A percentile compares a stretch with the other conserved stretches of the same genome.
Conservation (phyloP, 1,140 invertebrate genomes). For the Formica selysi region DNA sequence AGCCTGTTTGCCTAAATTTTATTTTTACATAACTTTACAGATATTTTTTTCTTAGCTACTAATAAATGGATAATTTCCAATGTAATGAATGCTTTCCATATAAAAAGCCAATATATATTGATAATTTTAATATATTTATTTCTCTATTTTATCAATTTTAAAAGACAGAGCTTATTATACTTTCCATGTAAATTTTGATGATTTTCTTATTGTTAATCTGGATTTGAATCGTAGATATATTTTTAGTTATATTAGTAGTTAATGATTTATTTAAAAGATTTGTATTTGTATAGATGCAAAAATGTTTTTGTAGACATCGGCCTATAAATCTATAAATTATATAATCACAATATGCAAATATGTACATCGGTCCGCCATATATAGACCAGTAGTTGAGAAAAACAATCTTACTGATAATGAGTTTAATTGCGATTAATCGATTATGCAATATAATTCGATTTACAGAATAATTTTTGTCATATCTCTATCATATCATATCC, state of each 20-base stretch:
- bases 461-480: slow-evolving; percentile 46
- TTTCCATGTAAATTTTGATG: slow-evolving; percentile 1
- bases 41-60: not conserved
- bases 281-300: not conserved
- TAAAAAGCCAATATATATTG: not conserved
- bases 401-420: slow-evolving; percentile 9
- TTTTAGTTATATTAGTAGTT: not conserved
- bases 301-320: slow-evolving; percentile 69
- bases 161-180: not conserved
- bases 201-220: not conserved
- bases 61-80: not conserved
- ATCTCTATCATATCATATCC: slow-evolving; percentile 48
- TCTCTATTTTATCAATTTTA: not conserved
- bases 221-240: not conserved
- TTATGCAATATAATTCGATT: slow-evolving; percentile 3
- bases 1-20: slow-evolving; percentile 43
- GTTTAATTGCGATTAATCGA: slow-evolving; percentile 50
- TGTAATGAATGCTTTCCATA: not conserved
- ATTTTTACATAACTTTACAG: slow-evolving; percentile 56
- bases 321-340: slow-evolving; percentile 68
- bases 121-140: slow-evolving; percentile 10
- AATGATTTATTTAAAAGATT: slow-evolving; percentile 4
- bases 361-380: not conserved
- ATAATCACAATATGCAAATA: slow-evolving; percentile 22
- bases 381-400: not conserved